Conservation (phyloP, 2,888 invertebrate genomes). For the Andrena marginata region DNA sequence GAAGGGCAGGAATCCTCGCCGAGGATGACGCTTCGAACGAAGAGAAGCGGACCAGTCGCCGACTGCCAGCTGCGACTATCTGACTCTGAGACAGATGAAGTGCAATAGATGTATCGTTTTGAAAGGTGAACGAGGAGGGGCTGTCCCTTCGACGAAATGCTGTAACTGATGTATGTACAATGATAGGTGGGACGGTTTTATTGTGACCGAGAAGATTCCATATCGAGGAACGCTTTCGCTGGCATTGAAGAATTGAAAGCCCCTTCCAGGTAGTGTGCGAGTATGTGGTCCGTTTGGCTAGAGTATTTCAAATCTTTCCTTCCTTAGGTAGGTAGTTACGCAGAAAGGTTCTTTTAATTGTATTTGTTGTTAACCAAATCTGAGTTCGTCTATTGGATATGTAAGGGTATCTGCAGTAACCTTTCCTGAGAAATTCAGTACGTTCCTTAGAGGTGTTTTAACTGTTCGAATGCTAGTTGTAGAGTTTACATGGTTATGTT, state of each 20-base stretch:
- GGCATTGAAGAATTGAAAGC: slow-evolving; percentile 49
- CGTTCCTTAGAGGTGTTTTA: background rate
- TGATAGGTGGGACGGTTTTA: slow-evolving; percentile 31
- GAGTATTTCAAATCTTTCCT: slow-evolving; percentile 14
- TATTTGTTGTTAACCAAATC: slow-evolving; percentile 7
- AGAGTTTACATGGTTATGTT: slow-evolving; percentile 22
- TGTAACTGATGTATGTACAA: slow-evolving; percentile 61
- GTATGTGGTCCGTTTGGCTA: background rate
- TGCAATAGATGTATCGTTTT: slow-evolving; percentile 60
- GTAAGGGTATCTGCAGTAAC: background rate
- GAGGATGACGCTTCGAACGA: background rate
- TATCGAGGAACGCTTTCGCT: slow-evolving; percentile 49
- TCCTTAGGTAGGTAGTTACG: background rate
- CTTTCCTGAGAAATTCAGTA: background rate
- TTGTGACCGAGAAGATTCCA: slow-evolving; percentile 17
- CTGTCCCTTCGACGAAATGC: slow-evolving; percentile 29
- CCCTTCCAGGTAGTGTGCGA: background rate
- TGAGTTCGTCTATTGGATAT: background rate
- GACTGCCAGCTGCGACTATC: slow-evolving; percentile 21
- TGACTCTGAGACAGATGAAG: slow-evolving; percentile 40
- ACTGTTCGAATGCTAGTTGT: background rate
- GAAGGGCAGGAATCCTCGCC: background rate
- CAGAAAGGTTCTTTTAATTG: slow-evolving; percentile 7
- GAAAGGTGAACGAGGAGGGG: slow-evolving; percentile 30
- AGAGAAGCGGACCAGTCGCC: slow-evolving; percentile 6